A percentile compares a stretch with the other conserved stretches of the same genome.
phyloP scores from a whole-genome alignment of 2,113 vertebrate genomes.

The Pomatostomus ruficeps region DNA sequence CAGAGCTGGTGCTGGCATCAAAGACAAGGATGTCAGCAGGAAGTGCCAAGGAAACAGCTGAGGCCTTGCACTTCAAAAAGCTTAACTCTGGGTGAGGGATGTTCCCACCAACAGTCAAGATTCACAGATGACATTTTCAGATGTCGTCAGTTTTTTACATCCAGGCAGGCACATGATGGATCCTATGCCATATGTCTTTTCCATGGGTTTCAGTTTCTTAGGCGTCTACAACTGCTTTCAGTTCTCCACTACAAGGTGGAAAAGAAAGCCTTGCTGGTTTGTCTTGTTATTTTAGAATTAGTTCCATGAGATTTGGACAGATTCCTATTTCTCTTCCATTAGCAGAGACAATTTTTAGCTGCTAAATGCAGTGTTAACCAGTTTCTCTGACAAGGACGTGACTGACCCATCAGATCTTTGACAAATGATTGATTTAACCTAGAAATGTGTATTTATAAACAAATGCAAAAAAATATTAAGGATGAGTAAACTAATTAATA shows the following conservation, averaged over 20 bases:
- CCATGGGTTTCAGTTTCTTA: not conserved
- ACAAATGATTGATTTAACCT: conserved; percentile 37
- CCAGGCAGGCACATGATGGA: not conserved
- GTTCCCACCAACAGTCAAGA: conserved; percentile 40
- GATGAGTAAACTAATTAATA: conserved; percentile 31
- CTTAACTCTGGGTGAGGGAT: conserved; percentile 36
- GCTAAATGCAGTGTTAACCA: conserved; percentile 4
- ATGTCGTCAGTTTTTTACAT: conserved; percentile 23
- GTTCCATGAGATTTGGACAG: not conserved
- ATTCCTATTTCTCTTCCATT: conserved; percentile 13
- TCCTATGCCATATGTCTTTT: conserved; percentile 33
- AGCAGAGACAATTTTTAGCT: conserved; percentile 23
- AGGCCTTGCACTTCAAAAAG: conserved; percentile 49
- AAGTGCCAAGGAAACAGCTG: conserved; percentile 50
- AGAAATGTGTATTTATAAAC: conserved; percentile 23
- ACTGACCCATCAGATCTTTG: not conserved
- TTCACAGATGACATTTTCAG: conserved; percentile 62
- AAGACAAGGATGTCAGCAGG: conserved; percentile 40
- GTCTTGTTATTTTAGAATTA: conserved; percentile 33
- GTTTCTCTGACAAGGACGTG: conserved; percentile 4
- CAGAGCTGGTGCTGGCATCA: conserved; percentile 37
- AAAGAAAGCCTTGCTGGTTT: not conserved
- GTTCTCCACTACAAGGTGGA: not conserved
- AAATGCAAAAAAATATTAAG: not conserved
- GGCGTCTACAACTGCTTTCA: not conserved